Conservation (phyloP, 2,113 vertebrate species). For the Origma solitaria region DNA sequence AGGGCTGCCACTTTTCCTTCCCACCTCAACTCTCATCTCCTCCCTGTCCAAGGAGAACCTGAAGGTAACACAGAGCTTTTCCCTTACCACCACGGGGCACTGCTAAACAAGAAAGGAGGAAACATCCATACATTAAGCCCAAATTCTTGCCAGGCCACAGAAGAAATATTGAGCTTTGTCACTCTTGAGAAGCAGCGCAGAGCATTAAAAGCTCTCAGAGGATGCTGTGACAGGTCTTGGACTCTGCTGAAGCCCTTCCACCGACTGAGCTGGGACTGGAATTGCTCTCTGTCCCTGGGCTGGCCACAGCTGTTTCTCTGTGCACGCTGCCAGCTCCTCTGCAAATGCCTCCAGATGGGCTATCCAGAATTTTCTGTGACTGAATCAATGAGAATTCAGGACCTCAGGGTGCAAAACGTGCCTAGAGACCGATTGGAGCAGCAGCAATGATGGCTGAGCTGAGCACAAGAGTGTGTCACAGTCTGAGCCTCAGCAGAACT, state of each 20-base stretch:
- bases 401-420: not conserved
- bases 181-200: not conserved
- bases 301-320: not conserved
- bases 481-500: not conserved
- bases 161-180: not conserved
- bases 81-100: not conserved
- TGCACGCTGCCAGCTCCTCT: not conserved
- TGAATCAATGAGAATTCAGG: not conserved
- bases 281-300: not conserved
- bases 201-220: not conserved
- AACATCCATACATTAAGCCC: not conserved
- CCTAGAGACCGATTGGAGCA: fast-evolving
- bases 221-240: not conserved
- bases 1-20: not conserved
- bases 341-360: not conserved
- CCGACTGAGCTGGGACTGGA: not conserved
- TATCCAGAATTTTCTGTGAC: not conserved
- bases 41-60: not conserved
- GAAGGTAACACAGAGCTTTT: not conserved
- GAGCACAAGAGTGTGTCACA: not conserved
- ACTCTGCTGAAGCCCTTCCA: not conserved
- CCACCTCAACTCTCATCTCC: not conserved
- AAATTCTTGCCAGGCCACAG: not conserved
- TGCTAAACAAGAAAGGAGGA: not conserved
- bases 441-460: not conserved